phyloP scores from a whole-genome alignment of 2,113 vertebrate genomes.

The Notiomystis cincta region DNA sequence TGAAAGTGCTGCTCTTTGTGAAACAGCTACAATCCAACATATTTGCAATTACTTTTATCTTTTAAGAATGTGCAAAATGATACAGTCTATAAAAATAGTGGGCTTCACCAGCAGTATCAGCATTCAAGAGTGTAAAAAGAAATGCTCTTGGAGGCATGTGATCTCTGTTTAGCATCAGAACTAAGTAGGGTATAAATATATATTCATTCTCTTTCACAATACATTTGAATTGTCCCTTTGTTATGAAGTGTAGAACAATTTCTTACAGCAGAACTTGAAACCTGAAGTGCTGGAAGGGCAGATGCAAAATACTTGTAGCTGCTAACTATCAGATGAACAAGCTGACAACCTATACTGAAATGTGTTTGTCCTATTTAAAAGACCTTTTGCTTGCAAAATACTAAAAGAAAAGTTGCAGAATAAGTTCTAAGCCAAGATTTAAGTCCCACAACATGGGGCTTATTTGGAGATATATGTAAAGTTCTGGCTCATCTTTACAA shows the following conservation, averaged over 20 bases:
- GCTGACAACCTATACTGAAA: neutral
- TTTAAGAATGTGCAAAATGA: conserved; percentile 47
- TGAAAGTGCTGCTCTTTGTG: conserved; percentile 21
- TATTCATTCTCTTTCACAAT: neutral
- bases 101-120: neutral
- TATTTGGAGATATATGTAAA: neutral
- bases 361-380: neutral
- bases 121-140: neutral
- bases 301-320: neutral
- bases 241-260: neutral
- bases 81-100: neutral
- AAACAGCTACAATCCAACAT: neutral
- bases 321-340: neutral
- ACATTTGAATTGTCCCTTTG: neutral
- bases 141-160: neutral
- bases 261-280: neutral
- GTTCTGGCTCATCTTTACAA: neutral
- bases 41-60: conserved; percentile 12
- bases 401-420: neutral
- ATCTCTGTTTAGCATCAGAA: neutral
- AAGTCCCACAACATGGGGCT: neutral
- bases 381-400: neutral
- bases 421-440: neutral
- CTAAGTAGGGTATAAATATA: neutral
- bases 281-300: neutral